Conservation (phyloP, 2,113 vertebrate genomes). For the Percopsis transmontana region DNA sequence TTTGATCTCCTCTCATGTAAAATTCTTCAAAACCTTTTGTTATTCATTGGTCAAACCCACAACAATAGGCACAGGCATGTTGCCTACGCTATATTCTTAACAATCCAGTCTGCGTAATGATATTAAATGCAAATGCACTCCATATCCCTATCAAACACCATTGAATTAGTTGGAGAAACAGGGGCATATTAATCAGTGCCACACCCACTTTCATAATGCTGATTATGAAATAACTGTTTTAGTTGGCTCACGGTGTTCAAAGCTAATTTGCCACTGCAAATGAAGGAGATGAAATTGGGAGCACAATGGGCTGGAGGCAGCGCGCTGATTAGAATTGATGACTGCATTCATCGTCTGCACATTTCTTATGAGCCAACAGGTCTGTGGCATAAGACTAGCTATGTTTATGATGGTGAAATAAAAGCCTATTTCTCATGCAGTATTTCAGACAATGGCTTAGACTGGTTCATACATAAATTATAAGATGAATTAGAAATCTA, state of each 20-base stretch:
- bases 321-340: constrained; percentile 62
- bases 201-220: constrained; percentile 45
- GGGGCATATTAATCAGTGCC: constrained; percentile 10
- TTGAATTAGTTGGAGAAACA: constrained; percentile 45
- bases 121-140: constrained; percentile 22
- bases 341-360: constrained; percentile 40
- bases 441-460: neutral
- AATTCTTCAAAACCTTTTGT: constrained; percentile 59
- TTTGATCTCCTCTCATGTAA: constrained; percentile 28
- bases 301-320: constrained; percentile 55
- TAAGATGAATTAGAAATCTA: neutral
- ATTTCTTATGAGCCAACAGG: constrained; percentile 2
- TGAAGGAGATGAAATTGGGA: constrained; percentile 64
- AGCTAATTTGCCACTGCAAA: constrained; percentile 60
- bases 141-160: constrained; percentile 11
- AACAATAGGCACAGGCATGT: neutral
- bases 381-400: neutral
- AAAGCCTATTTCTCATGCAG: neutral
- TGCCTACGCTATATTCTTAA: neutral
- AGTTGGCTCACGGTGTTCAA: constrained; percentile 53
- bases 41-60: constrained; percentile 60
- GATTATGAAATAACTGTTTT: constrained; percentile 55
- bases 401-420: neutral
- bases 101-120: constrained; percentile 10
- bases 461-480: too few species aligned